These are phyloP conservation scores for Tetramorium simillimum DNA, from an alignment of 1,140 invertebrate genomes.

Conservation along the genomic window DNA sequence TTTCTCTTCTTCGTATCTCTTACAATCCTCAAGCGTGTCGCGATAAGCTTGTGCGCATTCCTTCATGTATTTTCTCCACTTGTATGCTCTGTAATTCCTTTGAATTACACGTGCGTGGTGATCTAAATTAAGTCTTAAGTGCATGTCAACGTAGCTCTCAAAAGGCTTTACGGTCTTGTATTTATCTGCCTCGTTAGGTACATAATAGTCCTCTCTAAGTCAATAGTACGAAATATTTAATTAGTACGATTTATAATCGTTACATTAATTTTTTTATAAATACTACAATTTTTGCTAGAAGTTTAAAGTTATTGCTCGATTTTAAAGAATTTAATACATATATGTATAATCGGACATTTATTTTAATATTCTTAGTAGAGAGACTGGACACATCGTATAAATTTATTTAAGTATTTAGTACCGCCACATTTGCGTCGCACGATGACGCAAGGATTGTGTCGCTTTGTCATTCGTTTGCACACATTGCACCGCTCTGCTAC, in stretches of 20 bases:
- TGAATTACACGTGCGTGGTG: conserved; percentile 87
- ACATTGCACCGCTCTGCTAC: conserved; percentile 87
- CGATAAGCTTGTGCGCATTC: conserved; percentile 77
- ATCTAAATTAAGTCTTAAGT: conserved; percentile 82
- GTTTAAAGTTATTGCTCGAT: not conserved
- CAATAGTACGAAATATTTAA: not conserved
- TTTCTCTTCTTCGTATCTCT: conserved; percentile 81
- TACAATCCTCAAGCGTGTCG: conserved; percentile 78
- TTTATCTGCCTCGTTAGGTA: conserved; percentile 86
- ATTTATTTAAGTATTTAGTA: conserved; percentile 71
- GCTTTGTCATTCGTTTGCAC: conserved; percentile 83
- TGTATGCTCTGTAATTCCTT: conserved; percentile 85
- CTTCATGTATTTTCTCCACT: conserved; percentile 75
- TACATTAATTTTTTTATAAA: conserved; percentile 9
- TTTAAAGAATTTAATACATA: not conserved
- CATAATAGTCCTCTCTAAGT: conserved; percentile 84
- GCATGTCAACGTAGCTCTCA: conserved; percentile 86
- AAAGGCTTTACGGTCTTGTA: conserved; percentile 86
- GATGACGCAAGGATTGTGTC: conserved; percentile 76
- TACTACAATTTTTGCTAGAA: not conserved
- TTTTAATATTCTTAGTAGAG: not conserved
- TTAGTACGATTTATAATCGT: not conserved
- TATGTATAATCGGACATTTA: not conserved
- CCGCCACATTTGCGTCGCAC: conserved; percentile 82
- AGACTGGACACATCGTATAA: conserved; percentile 45